A percentile compares a stretch with the other conserved stretches of the same genome.
These are phyloP conservation scores for Hemibagrus wyckioides DNA, from an alignment of 2,113 vertebrate genomes.

Conservation along the genomic window DNA sequence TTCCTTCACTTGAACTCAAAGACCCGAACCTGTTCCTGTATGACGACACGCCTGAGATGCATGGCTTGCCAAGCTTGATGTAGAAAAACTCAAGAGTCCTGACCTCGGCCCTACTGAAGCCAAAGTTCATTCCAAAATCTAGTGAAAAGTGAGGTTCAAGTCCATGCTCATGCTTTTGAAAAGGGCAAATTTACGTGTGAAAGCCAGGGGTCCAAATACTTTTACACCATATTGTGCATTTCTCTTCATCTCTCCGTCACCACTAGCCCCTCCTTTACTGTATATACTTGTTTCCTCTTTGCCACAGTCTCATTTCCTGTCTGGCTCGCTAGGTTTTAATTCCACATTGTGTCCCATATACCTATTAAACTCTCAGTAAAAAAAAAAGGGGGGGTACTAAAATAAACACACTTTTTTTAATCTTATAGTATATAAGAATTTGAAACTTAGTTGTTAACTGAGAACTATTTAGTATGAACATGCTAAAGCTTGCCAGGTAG, in stretches of 20 bases:
- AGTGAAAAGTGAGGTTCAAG: neutral
- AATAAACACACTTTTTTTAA: neutral
- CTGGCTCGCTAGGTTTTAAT: constrained; percentile 19
- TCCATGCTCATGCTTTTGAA: neutral
- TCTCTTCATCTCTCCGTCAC: neutral
- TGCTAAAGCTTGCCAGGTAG: neutral
- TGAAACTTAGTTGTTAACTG: too few relatives aligned
- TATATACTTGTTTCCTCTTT: constrained; percentile 60
- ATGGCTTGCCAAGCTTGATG: neutral
- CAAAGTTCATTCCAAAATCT: neutral
- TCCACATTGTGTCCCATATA: neutral
- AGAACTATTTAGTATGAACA: neutral
- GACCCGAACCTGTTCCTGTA: neutral
- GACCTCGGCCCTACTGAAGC: neutral
- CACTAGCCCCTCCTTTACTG: constrained; percentile 31
- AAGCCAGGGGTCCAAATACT: neutral
- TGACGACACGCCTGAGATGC: neutral
- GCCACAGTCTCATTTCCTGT: constrained; percentile 63
- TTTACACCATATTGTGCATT: neutral
- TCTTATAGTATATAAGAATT: neutral
- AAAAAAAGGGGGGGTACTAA: neutral
- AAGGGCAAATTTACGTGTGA: neutral
- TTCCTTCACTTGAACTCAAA: neutral
- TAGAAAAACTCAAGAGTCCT: neutral
- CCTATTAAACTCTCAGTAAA: neutral